Evolutionary conservation across 2,888 invertebrate species (phyloP), one percentile per base, ranked within the genome.

Genomic region (Drosophila eohydei): DNA sequence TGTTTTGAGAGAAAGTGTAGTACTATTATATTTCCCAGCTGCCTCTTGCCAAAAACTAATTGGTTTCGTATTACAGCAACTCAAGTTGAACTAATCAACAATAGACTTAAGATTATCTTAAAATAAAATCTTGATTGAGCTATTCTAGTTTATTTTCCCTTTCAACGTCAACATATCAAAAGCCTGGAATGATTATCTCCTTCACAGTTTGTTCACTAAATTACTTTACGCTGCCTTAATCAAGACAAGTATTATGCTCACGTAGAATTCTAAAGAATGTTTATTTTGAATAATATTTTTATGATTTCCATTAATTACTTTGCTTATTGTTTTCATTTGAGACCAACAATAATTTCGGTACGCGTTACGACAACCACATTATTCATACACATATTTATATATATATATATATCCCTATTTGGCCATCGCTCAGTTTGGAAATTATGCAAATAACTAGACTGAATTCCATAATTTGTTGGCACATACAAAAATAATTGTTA

Each of bases 371-470:
- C 5, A 59, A 16, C 36, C 43, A 32, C 32, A 36, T 50, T 32
- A 16, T 50, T 16, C 32, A 16, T 11, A 1, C 50, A 16, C 16
- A 32, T 43, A 9, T 21, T 11, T 9, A 21, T 43, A 43, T 8
- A 14, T 6, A 8, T 28, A 2, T 46, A 28, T 41, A 41, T 44
- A 34, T 50, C 11, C n/a, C 36, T n/a, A 21, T 43, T 32, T 56
- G 7, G 26, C 11, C n/a, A 51, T 36, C 41, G 67, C 38, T 50
- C 36, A 64, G 40, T 38, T 32, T 50, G 65, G 16, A 54, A 65
- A 71, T 66, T 66, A 66, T 72, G 48, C 34, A 50, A 62, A 34
- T 55, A 66, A 28, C 40, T 50, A 41, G 44, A 48, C 41, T 28
- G 40, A 44, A 46, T 51, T 51, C 36, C 51, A 61, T 56, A 57